Base-by-base conservation (phyloP, 1,140 invertebrate species). In the Lepidostoma basale region DNA sequence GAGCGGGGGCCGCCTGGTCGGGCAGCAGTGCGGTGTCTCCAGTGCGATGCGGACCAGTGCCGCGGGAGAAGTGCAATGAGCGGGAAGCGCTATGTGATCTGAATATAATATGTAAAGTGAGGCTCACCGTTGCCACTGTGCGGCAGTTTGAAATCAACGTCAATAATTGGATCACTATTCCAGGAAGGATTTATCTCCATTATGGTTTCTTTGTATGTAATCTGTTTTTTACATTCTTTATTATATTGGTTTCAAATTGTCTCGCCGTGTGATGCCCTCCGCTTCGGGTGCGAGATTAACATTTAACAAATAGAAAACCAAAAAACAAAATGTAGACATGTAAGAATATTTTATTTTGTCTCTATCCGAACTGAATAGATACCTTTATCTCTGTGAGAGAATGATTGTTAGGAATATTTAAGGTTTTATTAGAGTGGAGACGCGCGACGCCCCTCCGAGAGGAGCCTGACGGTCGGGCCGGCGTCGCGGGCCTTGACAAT, bases 261-360 rank as follows among this genome's bases (percentile, higher is more conserved):
- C 54, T 20, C 40, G 23, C 18, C 18, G 62, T 23, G 16, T 26
- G 39, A 25, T 12, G 44, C 16, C 62, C 62, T 42, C 40, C 23
- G 39, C 56, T 22, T 12, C 26, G 40, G 60, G 60, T 47, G 64
- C 52, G 42, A 58, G 33, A 28, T 64, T 23, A 49, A 67, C 12
- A 26, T 47, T 36, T 68, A 65, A 70, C 42, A 65, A 68, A 64
- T 63, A 39, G 36, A 65, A 72, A 68, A 72, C 66, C 65, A 72
- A 72, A 72, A n/a, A 67, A 58, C 49, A 68, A 72, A 60, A 30
- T 67, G 64, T 71, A 71, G 69, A 49, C 56, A 67, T 59, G 52
- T 71, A 71, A 71, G 69, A 71, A 67, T 71, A 69, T 69, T 52
- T 68, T 62, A 72, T 72, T 68, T 72, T 69, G 58, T 72, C 70